Percentiles rank a stretch among this genome's conserved stretches.
phyloP scores from a whole-genome alignment of 2,113 vertebrate genomes.

The Anser brachyrhynchus region DNA sequence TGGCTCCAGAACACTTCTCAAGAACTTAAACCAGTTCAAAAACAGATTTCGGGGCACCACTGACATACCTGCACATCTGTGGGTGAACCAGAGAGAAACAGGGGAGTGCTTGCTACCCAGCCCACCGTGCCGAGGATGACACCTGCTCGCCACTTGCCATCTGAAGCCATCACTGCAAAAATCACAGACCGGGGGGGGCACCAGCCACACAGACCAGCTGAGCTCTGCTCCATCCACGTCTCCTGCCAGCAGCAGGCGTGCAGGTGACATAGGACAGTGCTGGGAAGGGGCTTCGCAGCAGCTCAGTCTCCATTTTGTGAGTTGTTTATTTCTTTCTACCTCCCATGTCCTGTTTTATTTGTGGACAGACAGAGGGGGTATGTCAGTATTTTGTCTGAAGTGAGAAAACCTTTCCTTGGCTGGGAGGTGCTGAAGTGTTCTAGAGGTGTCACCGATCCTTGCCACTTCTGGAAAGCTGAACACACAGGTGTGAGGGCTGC shows the following conservation, averaged over 20 bases:
- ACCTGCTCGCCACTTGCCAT: not conserved
- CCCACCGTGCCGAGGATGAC: not conserved
- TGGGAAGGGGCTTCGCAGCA: not conserved
- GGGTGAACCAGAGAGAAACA: not conserved
- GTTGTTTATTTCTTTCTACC: not conserved
- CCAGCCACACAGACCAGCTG: not conserved
- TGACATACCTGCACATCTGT: not conserved
- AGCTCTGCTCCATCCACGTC: not conserved
- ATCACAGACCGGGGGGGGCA: not conserved
- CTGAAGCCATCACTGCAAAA: not conserved
- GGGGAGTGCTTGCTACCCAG: not conserved
- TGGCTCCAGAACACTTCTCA: not conserved
- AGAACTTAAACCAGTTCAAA: not conserved
- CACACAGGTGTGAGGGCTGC: not conserved
- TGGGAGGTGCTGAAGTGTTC: not conserved
- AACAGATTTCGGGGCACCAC: not conserved
- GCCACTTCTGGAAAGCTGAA: not conserved
- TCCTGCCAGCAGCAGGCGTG: not conserved
- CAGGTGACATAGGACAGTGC: not conserved
- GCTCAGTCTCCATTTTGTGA: not conserved
- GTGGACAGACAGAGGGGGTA: not conserved
- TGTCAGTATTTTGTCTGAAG: not conserved
- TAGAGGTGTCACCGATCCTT: not conserved
- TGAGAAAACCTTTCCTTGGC: not conserved
- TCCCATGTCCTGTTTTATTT: not conserved